Percentiles rank a stretch among this genome's conserved stretches.
These are phyloP conservation scores for Xiphias gladius DNA, from an alignment of 2,113 vertebrate species.

Conservation along the genomic window DNA sequence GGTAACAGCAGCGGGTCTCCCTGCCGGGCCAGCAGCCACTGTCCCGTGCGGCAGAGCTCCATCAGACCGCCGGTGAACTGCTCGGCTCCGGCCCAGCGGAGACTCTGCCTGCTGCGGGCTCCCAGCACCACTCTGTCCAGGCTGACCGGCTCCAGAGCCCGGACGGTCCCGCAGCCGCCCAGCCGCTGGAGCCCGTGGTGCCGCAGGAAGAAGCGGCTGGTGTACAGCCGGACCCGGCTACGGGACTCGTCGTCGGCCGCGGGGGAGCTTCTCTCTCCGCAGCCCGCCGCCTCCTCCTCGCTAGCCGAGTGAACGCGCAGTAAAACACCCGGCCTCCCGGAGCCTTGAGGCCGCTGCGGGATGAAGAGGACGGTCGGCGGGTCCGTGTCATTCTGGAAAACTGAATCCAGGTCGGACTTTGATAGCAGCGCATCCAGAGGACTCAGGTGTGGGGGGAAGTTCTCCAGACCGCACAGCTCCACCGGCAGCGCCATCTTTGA, in stretches of 20 bases:
- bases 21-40: constrained; percentile 76
- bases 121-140: constrained; percentile 81
- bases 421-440: constrained; percentile 73
- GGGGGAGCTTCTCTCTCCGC: not conserved
- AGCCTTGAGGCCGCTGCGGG: constrained; percentile 47
- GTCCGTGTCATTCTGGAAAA: constrained; percentile 58
- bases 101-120: constrained; percentile 70
- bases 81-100: constrained; percentile 71
- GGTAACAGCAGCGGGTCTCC: constrained; percentile 80
- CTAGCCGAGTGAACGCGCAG: constrained; percentile 72
- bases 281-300: constrained; percentile 72
- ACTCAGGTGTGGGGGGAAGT: constrained; percentile 73
- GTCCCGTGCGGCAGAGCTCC: constrained; percentile 70
- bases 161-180: constrained; percentile 52
- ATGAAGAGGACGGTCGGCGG: constrained; percentile 79
- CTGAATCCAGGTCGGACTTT: constrained; percentile 49
- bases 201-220: constrained; percentile 72
- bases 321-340: constrained; percentile 62
- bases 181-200: constrained; percentile 69
- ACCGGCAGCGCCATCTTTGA: constrained; percentile 73
- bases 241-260: not conserved
- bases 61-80: constrained; percentile 72
- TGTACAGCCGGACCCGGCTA: constrained; percentile 76
- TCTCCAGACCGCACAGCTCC: constrained; percentile 63
- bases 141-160: constrained; percentile 63